Conservation (phyloP, 2,113 vertebrate species). For the Bos javanicus region DNA sequence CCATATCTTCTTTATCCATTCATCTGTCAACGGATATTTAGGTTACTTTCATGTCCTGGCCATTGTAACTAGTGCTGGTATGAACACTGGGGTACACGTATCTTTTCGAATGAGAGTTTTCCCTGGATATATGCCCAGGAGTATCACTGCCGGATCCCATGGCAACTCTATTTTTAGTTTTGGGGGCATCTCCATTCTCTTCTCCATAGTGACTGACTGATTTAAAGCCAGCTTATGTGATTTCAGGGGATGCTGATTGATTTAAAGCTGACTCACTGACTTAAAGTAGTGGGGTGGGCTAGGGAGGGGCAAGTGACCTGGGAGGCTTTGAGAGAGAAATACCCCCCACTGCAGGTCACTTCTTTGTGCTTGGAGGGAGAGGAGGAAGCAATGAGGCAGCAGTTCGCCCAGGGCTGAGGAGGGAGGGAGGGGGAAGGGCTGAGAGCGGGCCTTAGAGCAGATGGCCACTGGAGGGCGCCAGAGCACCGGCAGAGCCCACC, state of each 20-base stretch:
- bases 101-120: not conserved
- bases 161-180: not conserved
- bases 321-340: not conserved
- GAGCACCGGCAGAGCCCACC: conserved; percentile 28
- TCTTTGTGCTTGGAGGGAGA: not conserved
- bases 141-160: not conserved
- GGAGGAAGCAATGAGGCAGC: not conserved
- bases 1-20: not conserved
- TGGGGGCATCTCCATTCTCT: not conserved
- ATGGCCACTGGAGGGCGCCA: not conserved
- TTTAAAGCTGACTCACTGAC: not conserved
- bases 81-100: not conserved
- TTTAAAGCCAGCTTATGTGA: not conserved
- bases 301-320: not conserved
- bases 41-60: not conserved
- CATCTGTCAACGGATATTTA: not conserved
- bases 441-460: not conserved
- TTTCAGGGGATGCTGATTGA: not conserved
- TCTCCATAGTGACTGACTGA: not conserved
- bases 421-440: fast-evolving
- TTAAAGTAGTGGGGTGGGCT: not conserved
- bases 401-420: not conserved
- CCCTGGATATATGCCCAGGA: not conserved
- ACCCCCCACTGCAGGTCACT: not conserved
- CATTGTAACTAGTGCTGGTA: not conserved